phyloP scores from a whole-genome alignment of 92 coral and sea anemone genomes.

The Diadumene lineata region DNA sequence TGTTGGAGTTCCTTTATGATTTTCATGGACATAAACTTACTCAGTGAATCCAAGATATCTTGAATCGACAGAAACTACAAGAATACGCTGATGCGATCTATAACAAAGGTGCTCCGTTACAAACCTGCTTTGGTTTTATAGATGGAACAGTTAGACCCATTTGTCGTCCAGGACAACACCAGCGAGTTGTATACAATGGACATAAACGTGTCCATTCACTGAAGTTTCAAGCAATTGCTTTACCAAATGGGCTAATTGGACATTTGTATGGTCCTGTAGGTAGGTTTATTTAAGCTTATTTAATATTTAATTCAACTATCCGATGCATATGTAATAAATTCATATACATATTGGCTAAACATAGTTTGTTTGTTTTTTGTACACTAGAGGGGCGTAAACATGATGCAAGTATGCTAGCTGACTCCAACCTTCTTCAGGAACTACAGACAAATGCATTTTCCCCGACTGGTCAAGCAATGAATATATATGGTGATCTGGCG shows the following conservation, averaged over 20 bases:
- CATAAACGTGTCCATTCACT: not conserved
- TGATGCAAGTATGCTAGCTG: conserved; percentile 4
- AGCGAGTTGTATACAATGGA: not conserved
- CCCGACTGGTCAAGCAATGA: conserved; percentile 1
- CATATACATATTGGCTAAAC: not conserved
- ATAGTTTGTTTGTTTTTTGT: not conserved
- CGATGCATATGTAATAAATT: not conserved
- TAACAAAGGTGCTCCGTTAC: not conserved
- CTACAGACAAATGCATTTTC: not conserved
- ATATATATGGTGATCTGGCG: not conserved
- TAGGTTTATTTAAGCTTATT: not conserved
- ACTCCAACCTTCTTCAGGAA: conserved; percentile 6
- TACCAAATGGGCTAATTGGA: conserved; percentile 8
- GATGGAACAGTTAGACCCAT: conserved; percentile 2
- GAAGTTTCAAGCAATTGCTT: not conserved
- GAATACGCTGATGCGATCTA: not conserved
- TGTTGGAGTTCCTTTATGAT: not conserved
- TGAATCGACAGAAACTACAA: not conserved
- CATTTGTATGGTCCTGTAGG: conserved; percentile 3
- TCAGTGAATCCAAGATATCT: not conserved
- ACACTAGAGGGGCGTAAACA: conserved; percentile 1
- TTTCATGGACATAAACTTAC: conserved; percentile 2
- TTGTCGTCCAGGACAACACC: not conserved
- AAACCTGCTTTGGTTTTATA: not conserved
- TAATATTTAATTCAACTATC: not conserved